Evolutionary conservation across 2,888 invertebrate species (phyloP), one percentile per base, ranked within the genome.

Genomic region (Tenthredo mesomela): DNA sequence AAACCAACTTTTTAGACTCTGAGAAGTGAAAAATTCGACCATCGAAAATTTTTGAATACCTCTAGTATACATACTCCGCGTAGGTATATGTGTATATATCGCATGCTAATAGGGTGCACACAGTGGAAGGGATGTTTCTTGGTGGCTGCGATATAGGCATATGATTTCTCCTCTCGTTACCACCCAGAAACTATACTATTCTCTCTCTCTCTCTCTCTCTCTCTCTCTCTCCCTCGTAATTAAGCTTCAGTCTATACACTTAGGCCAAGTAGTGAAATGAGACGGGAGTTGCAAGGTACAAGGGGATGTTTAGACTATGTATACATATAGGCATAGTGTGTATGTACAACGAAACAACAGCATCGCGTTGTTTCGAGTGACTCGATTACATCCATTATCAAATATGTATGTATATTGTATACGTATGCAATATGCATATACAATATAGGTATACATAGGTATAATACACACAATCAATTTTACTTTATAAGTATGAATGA

Each of bases 211-310:
- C 87, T 87, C 85, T 18, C 43, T 65, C 43, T 29, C 43, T 65
- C 61, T 67, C 33, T 29, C 29, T 29, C 29, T 29, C 84, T 78
- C 84, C 86, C 87, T 87, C 88, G 89, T 91, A 91, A 91, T 91
- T 91, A 89, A 91, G 89, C 88, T 85, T 84, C 87, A 88, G 87
- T 90, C 89, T 90, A 90, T 89, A 90, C 88, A 84, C 89, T 87
- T 85, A 84, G 86, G 86, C 88, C 88, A 89, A 90, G 89, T 89
- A 88, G 88, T 87, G 87, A 87, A 84, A 88, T 50, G 80, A 40
- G 80, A 50, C 40, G 54, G n/a, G 15, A 73, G 43, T 21, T 73
- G 21, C 71, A n/a, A 12, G 58, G n/a, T 10, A 33, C 4, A 12
- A 18, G 37, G 37, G 43, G 15, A 43, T 21, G 61, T 29, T 50